Conservation (phyloP, 2,888 invertebrate genomes). For the Thyatira batis region DNA sequence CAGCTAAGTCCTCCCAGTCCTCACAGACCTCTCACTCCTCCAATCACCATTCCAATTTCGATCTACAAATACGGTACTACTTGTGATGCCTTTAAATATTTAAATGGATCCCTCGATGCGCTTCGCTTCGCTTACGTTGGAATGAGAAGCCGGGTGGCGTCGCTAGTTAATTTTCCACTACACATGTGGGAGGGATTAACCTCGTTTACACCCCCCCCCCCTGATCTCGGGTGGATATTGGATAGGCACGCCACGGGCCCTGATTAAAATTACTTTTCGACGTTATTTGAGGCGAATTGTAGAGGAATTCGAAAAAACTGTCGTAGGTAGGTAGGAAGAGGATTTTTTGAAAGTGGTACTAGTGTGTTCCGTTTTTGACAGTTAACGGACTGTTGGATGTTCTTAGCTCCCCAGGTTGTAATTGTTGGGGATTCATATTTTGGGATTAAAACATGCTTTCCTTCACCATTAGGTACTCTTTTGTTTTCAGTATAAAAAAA, state of each 20-base stretch:
- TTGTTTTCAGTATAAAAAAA: no score
- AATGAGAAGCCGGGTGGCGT: not conserved
- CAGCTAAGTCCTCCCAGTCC: not conserved
- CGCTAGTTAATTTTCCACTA: constrained; percentile 20
- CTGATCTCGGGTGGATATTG: constrained; percentile 20
- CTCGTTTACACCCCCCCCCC: constrained; percentile 7
- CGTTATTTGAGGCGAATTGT: not conserved
- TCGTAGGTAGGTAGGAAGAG: not conserved
- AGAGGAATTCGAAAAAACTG: not conserved
- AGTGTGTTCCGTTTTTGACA: no score
- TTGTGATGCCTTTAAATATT: not conserved
- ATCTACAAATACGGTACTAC: not conserved
- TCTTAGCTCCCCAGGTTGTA: no score
- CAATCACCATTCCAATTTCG: not conserved
- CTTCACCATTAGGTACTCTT: no score
- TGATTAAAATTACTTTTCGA: not conserved
- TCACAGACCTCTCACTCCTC: no score
- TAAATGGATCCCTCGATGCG: not conserved
- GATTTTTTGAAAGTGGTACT: no score
- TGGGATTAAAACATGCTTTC: no score
- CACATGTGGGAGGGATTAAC: constrained; percentile 8
- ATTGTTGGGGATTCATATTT: no score
- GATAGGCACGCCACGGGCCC: constrained; percentile 16
- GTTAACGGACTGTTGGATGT: no score
- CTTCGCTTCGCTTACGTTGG: not conserved